A percentile compares a stretch with the other conserved stretches of the same genome.
Evolutionary conservation across 2,888 invertebrate genomes (phyloP).

Genomic region (Pocota personata): DNA sequence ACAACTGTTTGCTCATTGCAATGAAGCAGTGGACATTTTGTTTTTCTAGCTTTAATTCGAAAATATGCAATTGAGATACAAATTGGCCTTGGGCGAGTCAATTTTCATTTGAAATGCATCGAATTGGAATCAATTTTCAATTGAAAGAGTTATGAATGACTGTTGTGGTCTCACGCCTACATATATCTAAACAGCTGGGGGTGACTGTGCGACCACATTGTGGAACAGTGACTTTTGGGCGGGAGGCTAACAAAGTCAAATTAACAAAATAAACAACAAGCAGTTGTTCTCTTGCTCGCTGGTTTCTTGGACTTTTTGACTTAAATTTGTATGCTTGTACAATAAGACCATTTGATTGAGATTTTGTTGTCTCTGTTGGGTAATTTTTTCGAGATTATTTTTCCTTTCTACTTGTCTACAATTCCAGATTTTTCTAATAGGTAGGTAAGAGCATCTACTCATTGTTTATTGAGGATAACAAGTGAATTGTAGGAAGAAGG

Average conservation of each 20-base stretch:
- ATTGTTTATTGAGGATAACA: neutral
- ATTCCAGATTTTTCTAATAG: neutral
- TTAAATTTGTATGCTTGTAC: neutral
- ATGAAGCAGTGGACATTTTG: neutral
- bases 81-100: slow-evolving; percentile 4
- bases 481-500: neutral
- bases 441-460: too few species aligned
- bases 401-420: neutral
- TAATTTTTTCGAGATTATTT: neutral
- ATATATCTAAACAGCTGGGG: neutral
- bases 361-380: neutral
- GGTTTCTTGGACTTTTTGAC: neutral
- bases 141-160: slow-evolving; percentile 13
- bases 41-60: slow-evolving; percentile 18
- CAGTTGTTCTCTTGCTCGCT: neutral
- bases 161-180: neutral
- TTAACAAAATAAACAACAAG: neutral
- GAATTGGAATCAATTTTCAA: slow-evolving; percentile 7
- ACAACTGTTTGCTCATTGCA: neutral
- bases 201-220: neutral
- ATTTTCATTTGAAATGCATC: neutral
- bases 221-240: too few species aligned
- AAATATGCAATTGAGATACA: slow-evolving; percentile 1
- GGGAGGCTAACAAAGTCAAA: too few species aligned
- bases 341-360: neutral